Evolutionary conservation across 2,888 invertebrate genomes (phyloP).

Genomic region (Cyclophora albipunctata): DNA sequence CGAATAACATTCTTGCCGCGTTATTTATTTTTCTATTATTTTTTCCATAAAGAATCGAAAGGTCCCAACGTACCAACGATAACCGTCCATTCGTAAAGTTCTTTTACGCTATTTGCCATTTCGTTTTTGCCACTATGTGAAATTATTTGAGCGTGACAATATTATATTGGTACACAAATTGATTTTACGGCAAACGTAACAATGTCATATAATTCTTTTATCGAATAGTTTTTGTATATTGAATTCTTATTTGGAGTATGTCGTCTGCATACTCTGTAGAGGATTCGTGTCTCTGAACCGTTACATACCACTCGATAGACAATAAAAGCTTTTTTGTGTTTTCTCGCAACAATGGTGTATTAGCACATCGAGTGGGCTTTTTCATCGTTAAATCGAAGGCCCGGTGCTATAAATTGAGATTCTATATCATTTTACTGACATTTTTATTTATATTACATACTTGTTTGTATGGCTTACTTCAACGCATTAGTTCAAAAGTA

Average conservation of each 20-base stretch:
- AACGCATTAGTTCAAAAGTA: too few relatives aligned
- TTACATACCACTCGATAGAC: conserved; percentile 16
- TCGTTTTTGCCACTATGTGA: conserved; percentile 26
- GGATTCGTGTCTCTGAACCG: conserved; percentile 7
- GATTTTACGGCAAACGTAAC: conserved; percentile 21
- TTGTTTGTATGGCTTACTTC: not conserved
- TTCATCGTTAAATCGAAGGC: conserved; percentile 5
- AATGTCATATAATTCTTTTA: conserved; percentile 10
- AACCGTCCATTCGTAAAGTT: not conserved
- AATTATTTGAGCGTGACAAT: conserved; percentile 38
- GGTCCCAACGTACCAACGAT: too few relatives aligned
- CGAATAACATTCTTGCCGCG: too few relatives aligned
- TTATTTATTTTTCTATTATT: too few relatives aligned
- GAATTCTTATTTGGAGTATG: conserved; percentile 4
- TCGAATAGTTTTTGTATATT: conserved; percentile 11
- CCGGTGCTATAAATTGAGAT: conserved; percentile 1
- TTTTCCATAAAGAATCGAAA: too few relatives aligned
- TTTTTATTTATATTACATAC: not conserved
- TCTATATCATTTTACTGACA: not conserved
- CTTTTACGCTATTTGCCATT: conserved; percentile 18
- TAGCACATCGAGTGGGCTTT: conserved; percentile 11
- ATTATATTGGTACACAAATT: conserved; percentile 29
- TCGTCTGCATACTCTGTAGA: conserved; percentile 8
- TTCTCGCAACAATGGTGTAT: conserved; percentile 17
- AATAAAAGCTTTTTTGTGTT: conserved; percentile 33